Conservation (phyloP, 2,797 vertebrate species). For the Limnodromus scolopaceus region DNA sequence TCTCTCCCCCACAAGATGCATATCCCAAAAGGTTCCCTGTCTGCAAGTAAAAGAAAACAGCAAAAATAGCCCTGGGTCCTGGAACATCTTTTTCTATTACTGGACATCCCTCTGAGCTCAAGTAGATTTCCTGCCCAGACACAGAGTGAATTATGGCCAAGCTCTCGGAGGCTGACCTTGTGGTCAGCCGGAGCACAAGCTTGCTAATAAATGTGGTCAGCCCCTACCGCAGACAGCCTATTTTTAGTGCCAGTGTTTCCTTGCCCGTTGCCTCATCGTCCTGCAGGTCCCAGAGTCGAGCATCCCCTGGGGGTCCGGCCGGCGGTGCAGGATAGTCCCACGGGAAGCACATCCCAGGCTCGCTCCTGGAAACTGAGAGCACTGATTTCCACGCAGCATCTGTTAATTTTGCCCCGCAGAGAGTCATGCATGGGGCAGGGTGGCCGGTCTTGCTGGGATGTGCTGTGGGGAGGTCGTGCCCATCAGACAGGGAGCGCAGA, state of each 20-base stretch:
- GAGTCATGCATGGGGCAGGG: accelerated
- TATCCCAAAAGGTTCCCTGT: neutral
- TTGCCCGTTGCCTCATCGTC: neutral
- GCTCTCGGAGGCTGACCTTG: constrained; percentile 51
- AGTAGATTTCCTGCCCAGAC: constrained; percentile 60
- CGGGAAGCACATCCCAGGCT: neutral
- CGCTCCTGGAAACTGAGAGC: accelerated
- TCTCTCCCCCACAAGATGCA: neutral
- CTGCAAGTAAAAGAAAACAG: constrained; percentile 12
- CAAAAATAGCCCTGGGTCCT: constrained; percentile 33
- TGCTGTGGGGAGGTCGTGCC: accelerated
- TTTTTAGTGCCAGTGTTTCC: constrained; percentile 35
- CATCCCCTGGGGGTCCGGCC: accelerated
- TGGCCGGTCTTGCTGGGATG: neutral
- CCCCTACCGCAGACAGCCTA: constrained; percentile 4
- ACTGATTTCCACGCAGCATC: accelerated
- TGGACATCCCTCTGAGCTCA: constrained; percentile 53
- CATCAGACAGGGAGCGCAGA: neutral
- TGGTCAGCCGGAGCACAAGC: constrained; percentile 42
- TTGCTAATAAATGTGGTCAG: constrained; percentile 57
- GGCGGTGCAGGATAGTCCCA: neutral
- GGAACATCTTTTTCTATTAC: constrained; percentile 54
- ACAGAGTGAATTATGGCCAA: constrained; percentile 33
- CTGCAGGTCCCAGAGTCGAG: neutral
- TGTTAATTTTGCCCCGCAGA: neutral